These are phyloP conservation scores for Zaprionus ghesquierei DNA, from an alignment of 1,140 invertebrate species.

Conservation along the genomic window DNA sequence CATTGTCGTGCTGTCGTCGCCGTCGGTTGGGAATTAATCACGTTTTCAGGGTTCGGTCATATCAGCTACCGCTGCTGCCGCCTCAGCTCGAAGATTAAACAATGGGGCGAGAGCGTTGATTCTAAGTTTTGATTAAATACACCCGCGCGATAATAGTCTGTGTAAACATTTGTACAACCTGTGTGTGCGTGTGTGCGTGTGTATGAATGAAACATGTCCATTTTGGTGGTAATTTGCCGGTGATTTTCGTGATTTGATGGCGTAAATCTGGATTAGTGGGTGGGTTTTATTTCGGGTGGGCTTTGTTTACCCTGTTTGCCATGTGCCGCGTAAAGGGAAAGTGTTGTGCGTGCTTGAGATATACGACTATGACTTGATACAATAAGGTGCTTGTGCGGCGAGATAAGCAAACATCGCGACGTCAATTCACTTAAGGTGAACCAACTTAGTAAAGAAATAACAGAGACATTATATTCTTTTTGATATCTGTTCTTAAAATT, in stretches of 20 bases:
- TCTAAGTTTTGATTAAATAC: slow-evolving; percentile 19
- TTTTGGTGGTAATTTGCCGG: slow-evolving; percentile 6
- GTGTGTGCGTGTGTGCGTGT: no score
- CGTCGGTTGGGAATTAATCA: slow-evolving; percentile 14
- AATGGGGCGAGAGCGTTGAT: not conserved
- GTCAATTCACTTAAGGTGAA: not conserved
- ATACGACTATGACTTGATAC: not conserved
- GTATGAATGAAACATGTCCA: slow-evolving; percentile 1
- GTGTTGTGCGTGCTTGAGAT: not conserved
- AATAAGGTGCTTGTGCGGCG: not conserved
- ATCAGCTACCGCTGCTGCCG: slow-evolving; percentile 24
- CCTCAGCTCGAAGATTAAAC: slow-evolving; percentile 17
- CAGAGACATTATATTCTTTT: not conserved
- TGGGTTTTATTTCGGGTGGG: not conserved
- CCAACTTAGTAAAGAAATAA: not conserved
- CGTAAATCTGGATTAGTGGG: slow-evolving; percentile 40
- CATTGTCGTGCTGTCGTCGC: slow-evolving; percentile 18
- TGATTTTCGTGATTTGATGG: not conserved
- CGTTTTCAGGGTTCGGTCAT: slow-evolving; percentile 15
- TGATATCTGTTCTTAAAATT: not conserved
- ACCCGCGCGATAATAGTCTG: not conserved
- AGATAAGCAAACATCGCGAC: not conserved
- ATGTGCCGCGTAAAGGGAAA: not conserved
- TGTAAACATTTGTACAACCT: not conserved
- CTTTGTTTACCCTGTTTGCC: not conserved